phyloP scores from a whole-genome alignment of 1,140 invertebrate species.

The Drosophila parabipectinata region DNA sequence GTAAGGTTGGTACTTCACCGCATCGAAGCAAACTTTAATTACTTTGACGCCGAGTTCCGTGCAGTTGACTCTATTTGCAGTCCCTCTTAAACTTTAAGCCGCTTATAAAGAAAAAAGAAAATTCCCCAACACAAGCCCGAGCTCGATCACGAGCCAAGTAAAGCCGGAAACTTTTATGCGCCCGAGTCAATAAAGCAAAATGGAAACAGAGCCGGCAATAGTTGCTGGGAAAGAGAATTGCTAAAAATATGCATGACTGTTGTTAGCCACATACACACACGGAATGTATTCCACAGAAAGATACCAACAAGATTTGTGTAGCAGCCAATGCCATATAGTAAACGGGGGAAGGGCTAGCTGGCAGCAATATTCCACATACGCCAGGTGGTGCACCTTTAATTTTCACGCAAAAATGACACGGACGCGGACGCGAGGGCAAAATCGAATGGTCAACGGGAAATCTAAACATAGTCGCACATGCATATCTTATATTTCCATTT shows the following conservation, averaged over 20 bases:
- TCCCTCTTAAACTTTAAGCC: constrained; percentile 62
- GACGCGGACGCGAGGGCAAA: too few relatives aligned
- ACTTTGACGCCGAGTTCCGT: constrained; percentile 67
- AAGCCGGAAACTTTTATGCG: constrained; percentile 40
- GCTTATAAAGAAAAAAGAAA: constrained; percentile 53
- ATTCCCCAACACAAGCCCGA: not conserved
- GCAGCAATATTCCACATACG: constrained; percentile 26
- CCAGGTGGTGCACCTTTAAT: constrained; percentile 45
- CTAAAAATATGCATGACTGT: constrained; percentile 48
- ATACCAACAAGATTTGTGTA: constrained; percentile 56
- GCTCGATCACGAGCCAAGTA: constrained; percentile 1
- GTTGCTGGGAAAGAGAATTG: constrained; percentile 15
- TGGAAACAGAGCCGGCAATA: constrained; percentile 30
- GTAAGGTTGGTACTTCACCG: constrained; percentile 55
- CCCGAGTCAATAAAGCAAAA: constrained; percentile 56
- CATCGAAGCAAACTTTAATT: constrained; percentile 67
- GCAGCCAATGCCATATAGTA: constrained; percentile 3
- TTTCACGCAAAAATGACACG: constrained; percentile 24
- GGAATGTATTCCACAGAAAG: constrained; percentile 26
- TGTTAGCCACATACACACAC: constrained; percentile 22
- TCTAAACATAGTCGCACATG: constrained; percentile 18
- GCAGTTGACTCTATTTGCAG: constrained; percentile 61
- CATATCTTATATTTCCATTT: constrained; percentile 50
- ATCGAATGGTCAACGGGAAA: constrained; percentile 32
- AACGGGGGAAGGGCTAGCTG: not conserved